Percentiles rank a stretch among this genome's conserved stretches.
These are phyloP conservation scores for Bostrychus sinensis DNA, from an alignment of 2,113 vertebrate species.

Conservation along the genomic window DNA sequence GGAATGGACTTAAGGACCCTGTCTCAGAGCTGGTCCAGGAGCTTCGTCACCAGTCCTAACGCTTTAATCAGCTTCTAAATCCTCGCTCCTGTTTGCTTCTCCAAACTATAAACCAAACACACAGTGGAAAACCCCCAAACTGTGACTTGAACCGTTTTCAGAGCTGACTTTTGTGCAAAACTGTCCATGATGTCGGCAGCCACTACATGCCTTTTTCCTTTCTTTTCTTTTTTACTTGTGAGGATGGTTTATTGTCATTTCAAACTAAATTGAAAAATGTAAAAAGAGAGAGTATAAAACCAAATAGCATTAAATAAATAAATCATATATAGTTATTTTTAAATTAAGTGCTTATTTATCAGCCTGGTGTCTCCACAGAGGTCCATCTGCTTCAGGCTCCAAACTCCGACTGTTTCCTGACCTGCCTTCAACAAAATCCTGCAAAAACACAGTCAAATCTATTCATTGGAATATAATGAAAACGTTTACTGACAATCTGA, in stretches of 20 bases:
- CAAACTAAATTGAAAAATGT: conserved; percentile 9
- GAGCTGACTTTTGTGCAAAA: neutral
- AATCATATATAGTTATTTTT: conserved; percentile 16
- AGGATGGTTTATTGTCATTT: conserved; percentile 18
- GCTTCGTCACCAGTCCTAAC: no score
- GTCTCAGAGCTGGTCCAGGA: no score
- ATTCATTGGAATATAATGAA: no score
- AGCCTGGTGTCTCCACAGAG: neutral
- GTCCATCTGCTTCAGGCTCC: conserved; percentile 1
- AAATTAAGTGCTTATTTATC: neutral
- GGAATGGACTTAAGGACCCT: no score
- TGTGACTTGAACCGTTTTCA: neutral
- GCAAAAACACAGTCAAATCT: no score
- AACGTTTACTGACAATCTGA: conserved; percentile 4
- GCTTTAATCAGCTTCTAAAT: no score
- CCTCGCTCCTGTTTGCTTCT: neutral
- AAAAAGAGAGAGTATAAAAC: conserved; percentile 7
- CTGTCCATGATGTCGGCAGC: neutral
- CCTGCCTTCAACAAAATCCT: no score
- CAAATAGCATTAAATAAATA: conserved; percentile 10
- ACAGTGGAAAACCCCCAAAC: neutral
- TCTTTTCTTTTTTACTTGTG: conserved; percentile 27
- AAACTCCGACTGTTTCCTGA: conserved; percentile 2
- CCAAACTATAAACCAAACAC: neutral
- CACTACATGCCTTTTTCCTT: conserved; percentile 34